Percentiles rank a stretch among this genome's conserved stretches.
Evolutionary conservation across 2,797 vertebrate species (phyloP).

Genomic region (Synaphobranchus kaupii): DNA sequence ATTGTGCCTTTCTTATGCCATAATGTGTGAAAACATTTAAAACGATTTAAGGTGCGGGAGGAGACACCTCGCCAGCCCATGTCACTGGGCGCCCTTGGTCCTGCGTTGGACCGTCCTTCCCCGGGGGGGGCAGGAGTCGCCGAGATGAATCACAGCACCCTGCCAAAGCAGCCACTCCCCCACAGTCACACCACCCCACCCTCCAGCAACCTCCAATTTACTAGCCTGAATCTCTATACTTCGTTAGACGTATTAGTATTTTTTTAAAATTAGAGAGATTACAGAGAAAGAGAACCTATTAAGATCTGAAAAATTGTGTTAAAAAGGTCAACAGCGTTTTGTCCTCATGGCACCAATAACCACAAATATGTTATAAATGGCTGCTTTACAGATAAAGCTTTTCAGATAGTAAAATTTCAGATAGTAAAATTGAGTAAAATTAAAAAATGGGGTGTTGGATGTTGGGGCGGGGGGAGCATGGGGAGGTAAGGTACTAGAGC

Average conservation of each 20-base stretch:
- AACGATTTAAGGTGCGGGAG: slow-evolving; percentile 53
- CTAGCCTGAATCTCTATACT: slow-evolving; percentile 41
- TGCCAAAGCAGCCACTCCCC: not conserved
- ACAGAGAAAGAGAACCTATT: slow-evolving; percentile 56
- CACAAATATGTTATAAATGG: not conserved
- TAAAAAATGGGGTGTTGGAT: not conserved
- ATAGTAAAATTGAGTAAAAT: not conserved
- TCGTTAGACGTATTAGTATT: not conserved
- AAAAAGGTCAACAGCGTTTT: slow-evolving; percentile 33
- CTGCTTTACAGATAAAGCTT: too few relatives aligned
- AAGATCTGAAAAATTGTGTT: slow-evolving; percentile 60
- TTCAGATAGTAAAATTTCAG: not conserved
- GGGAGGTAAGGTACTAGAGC: slow-evolving; percentile 9
- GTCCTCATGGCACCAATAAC: not conserved
- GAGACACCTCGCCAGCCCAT: not conserved
- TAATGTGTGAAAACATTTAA: slow-evolving; percentile 71
- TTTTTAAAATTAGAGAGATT: slow-evolving; percentile 40
- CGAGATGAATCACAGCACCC: slow-evolving; percentile 6
- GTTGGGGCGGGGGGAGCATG: not conserved
- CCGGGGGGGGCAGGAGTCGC: slow-evolving; percentile 67
- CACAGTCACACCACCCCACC: not conserved
- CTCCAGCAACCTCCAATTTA: slow-evolving; percentile 11
- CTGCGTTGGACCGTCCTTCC: not conserved
- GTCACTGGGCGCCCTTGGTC: slow-evolving; percentile 37
- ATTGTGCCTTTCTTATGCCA: slow-evolving; percentile 66